Evolutionary conservation across 2,797 vertebrate species (phyloP).

Genomic region (Halcyon leucocephala): DNA sequence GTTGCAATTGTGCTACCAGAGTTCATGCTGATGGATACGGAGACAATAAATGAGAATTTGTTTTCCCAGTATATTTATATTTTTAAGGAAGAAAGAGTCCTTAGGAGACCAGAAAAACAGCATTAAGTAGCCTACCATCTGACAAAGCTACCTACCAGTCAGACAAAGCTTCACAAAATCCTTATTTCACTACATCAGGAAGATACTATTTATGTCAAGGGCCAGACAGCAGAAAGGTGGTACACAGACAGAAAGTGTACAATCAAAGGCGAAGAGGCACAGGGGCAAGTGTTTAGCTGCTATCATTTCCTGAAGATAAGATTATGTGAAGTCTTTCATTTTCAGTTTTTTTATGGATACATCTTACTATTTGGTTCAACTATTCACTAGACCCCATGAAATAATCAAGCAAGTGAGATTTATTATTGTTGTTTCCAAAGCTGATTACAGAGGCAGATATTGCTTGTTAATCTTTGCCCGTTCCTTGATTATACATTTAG

Average conservation of each 20-base stretch:
- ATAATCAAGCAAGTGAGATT: slow-evolving; percentile 11
- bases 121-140: not conserved
- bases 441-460: slow-evolving; percentile 40
- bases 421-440: slow-evolving; percentile 23
- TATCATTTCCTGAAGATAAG: not conserved
- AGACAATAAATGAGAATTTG: not conserved
- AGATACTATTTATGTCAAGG: not conserved
- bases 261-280: not conserved
- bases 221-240: not conserved
- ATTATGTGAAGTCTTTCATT: not conserved
- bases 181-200: not conserved
- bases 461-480: slow-evolving; percentile 46
- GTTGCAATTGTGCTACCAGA: not conserved
- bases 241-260: not conserved
- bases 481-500: slow-evolving; percentile 58
- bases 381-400: not conserved
- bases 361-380: not conserved
- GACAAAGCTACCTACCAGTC: not conserved
- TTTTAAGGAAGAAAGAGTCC: not conserved
- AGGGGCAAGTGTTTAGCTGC: not conserved
- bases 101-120: not conserved
- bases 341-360: not conserved
- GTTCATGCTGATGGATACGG: not conserved
- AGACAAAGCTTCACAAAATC: not conserved
- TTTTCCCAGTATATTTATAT: not conserved